Base-by-base conservation (phyloP, 2,113 vertebrate genomes). In the Oryzias curvinotus region DNA sequence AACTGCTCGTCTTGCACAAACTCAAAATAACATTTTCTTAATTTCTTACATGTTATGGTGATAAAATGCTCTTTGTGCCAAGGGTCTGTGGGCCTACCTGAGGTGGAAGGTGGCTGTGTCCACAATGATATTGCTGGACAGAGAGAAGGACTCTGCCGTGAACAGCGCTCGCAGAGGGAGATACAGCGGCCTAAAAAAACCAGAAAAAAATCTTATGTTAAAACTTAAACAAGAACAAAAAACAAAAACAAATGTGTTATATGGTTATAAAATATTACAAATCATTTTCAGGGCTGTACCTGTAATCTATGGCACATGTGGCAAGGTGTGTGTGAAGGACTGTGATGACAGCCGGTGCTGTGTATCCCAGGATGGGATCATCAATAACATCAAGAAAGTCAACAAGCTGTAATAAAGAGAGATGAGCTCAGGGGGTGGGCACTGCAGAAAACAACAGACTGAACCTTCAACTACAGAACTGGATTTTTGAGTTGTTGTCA, bases 101-200 rank as follows among this genome's bases (percentile, higher is more conserved):
- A 97, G 95, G 82, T 96, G 92, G 78, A 96, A 97, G 54, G 95
- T 95, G 1, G 95, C 92, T 0, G 95, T 97, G 81, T 97, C 95
- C 63, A 96, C 93, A 42, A 96, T 93, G 68, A 97, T 96, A 62
- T 97, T 97, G 65, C 95, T 97, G 73, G 95, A 97, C 41, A 97
- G 85, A 26, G 94, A 95, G 84, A 97, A 97, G 64, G 94, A 95
- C 84, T 97, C 95, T 0, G 93, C 93, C 0, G 94, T 95, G 75
- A 95, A 84, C 46, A 96, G 78, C 64, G 95, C 80, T 5, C 94
- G 90, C 71, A 95, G 77, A 0, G 95, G 95, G 62, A 97, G 91
- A 88, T 97, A 94, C 61, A 96, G 88, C 12, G 95, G 95, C 84
- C 95, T 96, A 83, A 2, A 25, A 74, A 62, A 68, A 23, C n/a